Evolutionary conservation across 2,888 invertebrate species (phyloP).

Genomic region (Heliothis peltigera): DNA sequence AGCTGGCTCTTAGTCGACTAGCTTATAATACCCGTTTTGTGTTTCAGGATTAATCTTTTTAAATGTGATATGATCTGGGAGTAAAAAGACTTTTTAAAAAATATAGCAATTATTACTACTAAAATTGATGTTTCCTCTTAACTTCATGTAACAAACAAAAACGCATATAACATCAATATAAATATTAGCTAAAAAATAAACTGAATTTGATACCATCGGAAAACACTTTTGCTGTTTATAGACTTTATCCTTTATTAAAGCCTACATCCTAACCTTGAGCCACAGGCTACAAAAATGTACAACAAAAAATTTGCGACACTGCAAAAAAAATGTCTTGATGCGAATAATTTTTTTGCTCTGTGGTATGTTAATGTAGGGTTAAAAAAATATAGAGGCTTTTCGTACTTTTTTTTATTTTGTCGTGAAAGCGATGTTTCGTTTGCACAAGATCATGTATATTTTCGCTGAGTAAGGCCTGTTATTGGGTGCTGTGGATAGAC

Average conservation of each 20-base stretch:
- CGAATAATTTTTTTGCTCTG: slow-evolving; percentile 2
- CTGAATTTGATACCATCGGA: background rate
- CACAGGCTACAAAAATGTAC: slow-evolving; percentile 12
- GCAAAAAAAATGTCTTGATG: background rate
- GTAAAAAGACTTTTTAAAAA: too few relatives aligned
- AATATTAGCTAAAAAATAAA: slow-evolving; percentile 1
- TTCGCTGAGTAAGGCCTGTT: slow-evolving; percentile 50
- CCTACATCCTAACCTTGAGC: slow-evolving; percentile 1
- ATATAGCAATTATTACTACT: too few relatives aligned
- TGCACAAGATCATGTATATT: slow-evolving; percentile 34
- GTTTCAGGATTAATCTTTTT: too few relatives aligned
- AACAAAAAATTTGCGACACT: background rate
- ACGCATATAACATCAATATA: background rate
- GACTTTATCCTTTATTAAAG: background rate
- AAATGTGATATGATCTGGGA: too few relatives aligned
- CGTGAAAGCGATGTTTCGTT: slow-evolving; percentile 31
- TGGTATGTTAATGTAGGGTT: background rate
- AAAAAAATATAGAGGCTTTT: slow-evolving; percentile 12
- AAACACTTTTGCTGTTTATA: slow-evolving; percentile 1
- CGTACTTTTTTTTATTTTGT: slow-evolving; percentile 36
- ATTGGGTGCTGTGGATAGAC: slow-evolving; percentile 28
- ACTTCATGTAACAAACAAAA: background rate
- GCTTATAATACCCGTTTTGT: too few relatives aligned
- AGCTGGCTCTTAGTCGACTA: background rate
- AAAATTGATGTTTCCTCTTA: too few relatives aligned